phyloP scores from a whole-genome alignment of 1,140 invertebrate genomes.

The Penaeus vannamei region DNA sequence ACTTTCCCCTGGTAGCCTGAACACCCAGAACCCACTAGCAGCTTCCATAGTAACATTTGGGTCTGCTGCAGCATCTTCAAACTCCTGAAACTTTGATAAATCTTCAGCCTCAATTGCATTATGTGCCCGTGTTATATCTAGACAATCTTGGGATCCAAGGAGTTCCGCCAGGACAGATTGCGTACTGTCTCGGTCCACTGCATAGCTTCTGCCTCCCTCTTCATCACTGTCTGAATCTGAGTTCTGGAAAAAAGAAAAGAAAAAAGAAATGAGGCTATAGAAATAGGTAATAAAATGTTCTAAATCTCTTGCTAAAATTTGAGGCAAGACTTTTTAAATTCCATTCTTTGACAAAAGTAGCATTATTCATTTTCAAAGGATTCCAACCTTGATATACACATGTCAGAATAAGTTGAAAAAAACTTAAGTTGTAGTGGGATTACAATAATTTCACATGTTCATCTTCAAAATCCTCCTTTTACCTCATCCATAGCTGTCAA shows the following conservation, averaged over 20 bases:
- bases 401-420: neutral
- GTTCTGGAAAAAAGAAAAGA: constrained; percentile 34
- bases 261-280: neutral
- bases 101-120: no score
- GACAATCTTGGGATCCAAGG: constrained; percentile 41
- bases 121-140: neutral
- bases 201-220: neutral
- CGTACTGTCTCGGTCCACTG: constrained; percentile 38
- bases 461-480: constrained; percentile 8
- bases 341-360: neutral
- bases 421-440: neutral
- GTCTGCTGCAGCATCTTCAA: neutral
- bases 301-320: no score
- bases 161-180: constrained; percentile 53
- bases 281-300: neutral
- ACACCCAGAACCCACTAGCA: constrained; percentile 40
- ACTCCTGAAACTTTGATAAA: neutral
- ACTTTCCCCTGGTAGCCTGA: neutral
- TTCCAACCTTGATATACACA: no score
- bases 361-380: no score
- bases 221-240: constrained; percentile 44
- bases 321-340: neutral
- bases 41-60: constrained; percentile 21
- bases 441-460: neutral
- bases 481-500: constrained; percentile 33